Evolutionary conservation across 2,113 vertebrate genomes (phyloP), one percentile per base, ranked within the genome.

Genomic region (Clarias macrocephalus): DNA sequence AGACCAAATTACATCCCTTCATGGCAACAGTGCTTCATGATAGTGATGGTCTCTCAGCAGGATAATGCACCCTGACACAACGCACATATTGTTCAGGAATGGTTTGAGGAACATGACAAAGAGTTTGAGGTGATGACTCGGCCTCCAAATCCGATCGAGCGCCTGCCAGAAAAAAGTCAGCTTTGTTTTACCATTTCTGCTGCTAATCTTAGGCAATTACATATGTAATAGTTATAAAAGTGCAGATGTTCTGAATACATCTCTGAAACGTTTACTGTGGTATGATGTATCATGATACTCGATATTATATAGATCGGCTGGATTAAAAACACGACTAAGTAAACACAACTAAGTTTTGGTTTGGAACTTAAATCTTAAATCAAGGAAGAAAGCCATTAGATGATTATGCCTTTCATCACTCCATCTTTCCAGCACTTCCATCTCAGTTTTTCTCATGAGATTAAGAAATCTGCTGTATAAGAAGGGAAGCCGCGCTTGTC

Each of bases 351-450:
- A 11, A 5, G 83, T 16, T 54, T 72, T 25, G 3, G 48, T 70
- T 23, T 70, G 42, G 33, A 21, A 56, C 42, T 42, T 42, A 30
- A 18, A 28, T 48, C 21, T 42, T 15, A 23, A 59, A 23, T 73
- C 25, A 19, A 70, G 25, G 68, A 23, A 75, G 66, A 52, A 70
- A 84, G 5, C 23, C 0, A 19, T 84, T 60, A 56, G 13, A 84
- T 13, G 54, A 30, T 8, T 73, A 42, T n/a, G 15, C 15, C 21
- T 21, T 25, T 30, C 3, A 37, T 42, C 28, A 73, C 68, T 60
- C 21, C 33, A 12, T 37, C 70, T 21, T 73, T 84, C 68, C 68
- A 56, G 10, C 83, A 75, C 59, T 84, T 84, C 57, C 72, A 9
- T 33, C 19, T 19, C 37, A 76, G 25, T 30, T 28, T 3, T 23